phyloP scores from a whole-genome alignment of 1,140 invertebrate genomes.

The Drosophila trapezifrons region DNA sequence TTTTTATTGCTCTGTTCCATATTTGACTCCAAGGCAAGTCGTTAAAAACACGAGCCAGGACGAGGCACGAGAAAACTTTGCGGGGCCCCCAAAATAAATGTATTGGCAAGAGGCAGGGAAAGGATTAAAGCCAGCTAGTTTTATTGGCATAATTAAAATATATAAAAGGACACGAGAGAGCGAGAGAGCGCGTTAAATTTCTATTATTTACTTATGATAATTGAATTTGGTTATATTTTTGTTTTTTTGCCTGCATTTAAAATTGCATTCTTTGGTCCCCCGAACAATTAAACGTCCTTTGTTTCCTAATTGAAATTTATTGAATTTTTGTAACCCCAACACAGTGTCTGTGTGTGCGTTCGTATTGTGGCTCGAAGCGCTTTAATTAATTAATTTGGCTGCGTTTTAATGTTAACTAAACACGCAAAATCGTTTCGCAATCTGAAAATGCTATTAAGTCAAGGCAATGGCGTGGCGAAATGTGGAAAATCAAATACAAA shows the following conservation, averaged over 20 bases:
- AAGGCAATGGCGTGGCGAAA: conserved; percentile 1
- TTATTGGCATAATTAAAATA: conserved; percentile 62
- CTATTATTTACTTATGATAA: conserved; percentile 62
- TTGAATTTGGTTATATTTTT: conserved; percentile 43
- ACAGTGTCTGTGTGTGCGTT: not conserved
- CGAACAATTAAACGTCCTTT: conserved; percentile 55
- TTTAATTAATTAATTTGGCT: conserved; percentile 79
- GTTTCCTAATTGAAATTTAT: conserved; percentile 64
- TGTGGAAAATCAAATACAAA: conserved; percentile 34
- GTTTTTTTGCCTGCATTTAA: conserved; percentile 36
- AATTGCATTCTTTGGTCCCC: conserved; percentile 47
- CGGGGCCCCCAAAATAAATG: not conserved
- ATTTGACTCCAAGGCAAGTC: conserved; percentile 42
- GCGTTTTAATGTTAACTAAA: conserved; percentile 66
- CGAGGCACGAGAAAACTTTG: conserved; percentile 57
- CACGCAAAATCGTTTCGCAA: conserved; percentile 58
- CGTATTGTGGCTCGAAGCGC: conserved; percentile 50
- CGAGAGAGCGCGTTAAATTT: conserved; percentile 36
- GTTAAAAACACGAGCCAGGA: conserved; percentile 70
- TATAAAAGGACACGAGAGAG: conserved; percentile 4
- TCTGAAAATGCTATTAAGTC: conserved; percentile 11
- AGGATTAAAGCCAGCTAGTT: conserved; percentile 25
- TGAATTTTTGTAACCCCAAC: conserved; percentile 35
- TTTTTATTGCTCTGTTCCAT: conserved; percentile 71
- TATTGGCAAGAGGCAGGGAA: conserved; percentile 20